phyloP scores from a whole-genome alignment of 2,888 invertebrate species.

The Pseudococcus viburni region DNA sequence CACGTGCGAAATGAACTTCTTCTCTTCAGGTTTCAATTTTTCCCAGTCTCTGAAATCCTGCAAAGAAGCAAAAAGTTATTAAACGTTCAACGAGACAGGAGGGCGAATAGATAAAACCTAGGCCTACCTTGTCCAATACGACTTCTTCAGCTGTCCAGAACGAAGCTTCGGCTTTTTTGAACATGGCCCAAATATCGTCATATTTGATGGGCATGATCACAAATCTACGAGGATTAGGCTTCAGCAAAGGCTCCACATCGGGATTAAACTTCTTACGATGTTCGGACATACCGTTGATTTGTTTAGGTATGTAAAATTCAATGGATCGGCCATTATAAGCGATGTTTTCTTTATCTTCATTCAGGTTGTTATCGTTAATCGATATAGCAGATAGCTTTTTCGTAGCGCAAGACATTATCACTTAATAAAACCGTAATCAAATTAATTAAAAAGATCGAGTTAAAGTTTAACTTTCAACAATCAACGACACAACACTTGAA shows the following conservation, averaged over 20 bases:
- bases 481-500: background rate
- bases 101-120: background rate
- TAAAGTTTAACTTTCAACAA: background rate
- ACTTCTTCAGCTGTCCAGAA: constrained; percentile 99
- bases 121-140: constrained; percentile 84
- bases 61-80: background rate
- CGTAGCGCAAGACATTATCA: background rate
- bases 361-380: constrained; percentile 55
- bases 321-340: background rate
- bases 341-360: background rate
- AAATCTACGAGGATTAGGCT: constrained; percentile 92
- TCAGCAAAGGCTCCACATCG: constrained; percentile 88
- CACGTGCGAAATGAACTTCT: constrained; percentile 95
- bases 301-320: background rate
- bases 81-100: background rate
- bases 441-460: background rate
- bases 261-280: constrained; percentile 75
- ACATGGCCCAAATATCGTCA: constrained; percentile 97
- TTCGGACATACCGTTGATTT: background rate
- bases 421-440: background rate
- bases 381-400: constrained; percentile 1
- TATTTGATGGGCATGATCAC: constrained; percentile 97
- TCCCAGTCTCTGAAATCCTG: constrained; percentile 91
- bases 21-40: constrained; percentile 86
- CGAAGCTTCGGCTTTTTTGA: constrained; percentile 99